These are phyloP conservation scores for Aulostomus chinensis DNA, from an alignment of 2,797 vertebrate species.

Conservation along the genomic window DNA sequence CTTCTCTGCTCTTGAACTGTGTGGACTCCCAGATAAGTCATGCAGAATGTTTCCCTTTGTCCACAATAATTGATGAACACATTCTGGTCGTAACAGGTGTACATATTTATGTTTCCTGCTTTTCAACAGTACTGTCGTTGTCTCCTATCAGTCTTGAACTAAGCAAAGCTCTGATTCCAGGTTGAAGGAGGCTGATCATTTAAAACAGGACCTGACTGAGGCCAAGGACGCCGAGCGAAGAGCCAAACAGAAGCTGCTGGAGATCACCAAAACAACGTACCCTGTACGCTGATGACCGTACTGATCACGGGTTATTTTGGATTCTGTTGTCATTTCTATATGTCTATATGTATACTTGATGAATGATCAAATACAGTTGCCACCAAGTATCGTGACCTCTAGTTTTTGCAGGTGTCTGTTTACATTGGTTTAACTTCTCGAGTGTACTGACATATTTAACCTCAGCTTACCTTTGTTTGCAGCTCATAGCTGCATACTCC, in stretches of 20 bases:
- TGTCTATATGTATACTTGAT: too few relatives aligned
- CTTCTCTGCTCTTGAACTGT: too few relatives aligned
- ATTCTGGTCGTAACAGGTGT: too few relatives aligned
- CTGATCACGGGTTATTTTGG: not conserved
- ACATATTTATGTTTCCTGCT: too few relatives aligned
- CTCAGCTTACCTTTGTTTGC: conserved; percentile 5
- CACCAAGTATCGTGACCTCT: too few relatives aligned
- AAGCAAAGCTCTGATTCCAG: conserved; percentile 64
- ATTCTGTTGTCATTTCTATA: too few relatives aligned
- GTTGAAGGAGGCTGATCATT: conserved; percentile 90
- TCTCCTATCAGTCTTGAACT: not conserved
- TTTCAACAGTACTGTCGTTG: too few relatives aligned
- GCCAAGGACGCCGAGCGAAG: conserved; percentile 89
- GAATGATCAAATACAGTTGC: too few relatives aligned
- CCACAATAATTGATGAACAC: too few relatives aligned
- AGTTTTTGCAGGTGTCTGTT: too few relatives aligned
- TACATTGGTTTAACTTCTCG: not conserved
- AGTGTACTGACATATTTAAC: not conserved
- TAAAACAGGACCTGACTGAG: conserved; percentile 91
- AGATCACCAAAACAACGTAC: conserved; percentile 85
- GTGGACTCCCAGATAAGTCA: too few relatives aligned
- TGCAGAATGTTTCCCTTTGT: too few relatives aligned
- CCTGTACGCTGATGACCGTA: conserved; percentile 57
- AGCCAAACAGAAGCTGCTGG: conserved; percentile 89
- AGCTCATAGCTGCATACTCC: conserved; percentile 83